Evolutionary conservation across 1,140 invertebrate species (phyloP).

Genomic region (Philotrypesis tridentata): DNA sequence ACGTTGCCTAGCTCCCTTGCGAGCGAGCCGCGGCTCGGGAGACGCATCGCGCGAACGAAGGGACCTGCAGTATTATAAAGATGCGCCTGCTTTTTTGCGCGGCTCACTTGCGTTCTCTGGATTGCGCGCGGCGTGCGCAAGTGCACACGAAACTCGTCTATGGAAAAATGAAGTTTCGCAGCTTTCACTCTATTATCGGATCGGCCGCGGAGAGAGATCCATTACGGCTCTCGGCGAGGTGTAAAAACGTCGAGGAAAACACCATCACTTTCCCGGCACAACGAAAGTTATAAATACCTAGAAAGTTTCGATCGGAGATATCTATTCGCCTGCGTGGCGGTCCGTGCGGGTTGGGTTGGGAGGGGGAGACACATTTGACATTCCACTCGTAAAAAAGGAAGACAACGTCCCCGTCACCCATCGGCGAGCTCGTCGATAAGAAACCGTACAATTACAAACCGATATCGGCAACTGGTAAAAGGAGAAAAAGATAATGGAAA

Average conservation of each 20-base stretch:
- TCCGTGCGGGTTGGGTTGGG: too few species aligned
- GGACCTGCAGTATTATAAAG: slow-evolving; percentile 52
- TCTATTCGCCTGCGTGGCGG: too few species aligned
- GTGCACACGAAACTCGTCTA: too few species aligned
- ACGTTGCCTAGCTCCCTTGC: slow-evolving; percentile 50
- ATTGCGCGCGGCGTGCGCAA: too few species aligned
- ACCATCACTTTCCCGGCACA: not conserved
- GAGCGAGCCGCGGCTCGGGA: slow-evolving; percentile 57
- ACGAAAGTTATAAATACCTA: not conserved
- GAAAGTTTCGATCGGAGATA: not conserved
- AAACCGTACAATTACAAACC: not conserved
- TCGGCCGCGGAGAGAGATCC: too few species aligned
- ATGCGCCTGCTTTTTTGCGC: slow-evolving; percentile 58
- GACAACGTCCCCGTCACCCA: not conserved
- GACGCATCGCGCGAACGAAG: not conserved
- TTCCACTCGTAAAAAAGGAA: not conserved
- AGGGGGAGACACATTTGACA: not conserved
- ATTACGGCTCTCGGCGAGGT: too few species aligned
- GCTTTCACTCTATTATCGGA: slow-evolving; percentile 1
- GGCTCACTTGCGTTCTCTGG: slow-evolving; percentile 23
- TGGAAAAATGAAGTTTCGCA: too few species aligned
- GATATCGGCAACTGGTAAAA: not conserved
- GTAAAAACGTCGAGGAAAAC: not conserved
- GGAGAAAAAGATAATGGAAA: not conserved
- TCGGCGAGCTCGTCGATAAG: not conserved